Conservation (phyloP, 2,113 vertebrate genomes). For the Pomatorhinus ruficollis region DNA sequence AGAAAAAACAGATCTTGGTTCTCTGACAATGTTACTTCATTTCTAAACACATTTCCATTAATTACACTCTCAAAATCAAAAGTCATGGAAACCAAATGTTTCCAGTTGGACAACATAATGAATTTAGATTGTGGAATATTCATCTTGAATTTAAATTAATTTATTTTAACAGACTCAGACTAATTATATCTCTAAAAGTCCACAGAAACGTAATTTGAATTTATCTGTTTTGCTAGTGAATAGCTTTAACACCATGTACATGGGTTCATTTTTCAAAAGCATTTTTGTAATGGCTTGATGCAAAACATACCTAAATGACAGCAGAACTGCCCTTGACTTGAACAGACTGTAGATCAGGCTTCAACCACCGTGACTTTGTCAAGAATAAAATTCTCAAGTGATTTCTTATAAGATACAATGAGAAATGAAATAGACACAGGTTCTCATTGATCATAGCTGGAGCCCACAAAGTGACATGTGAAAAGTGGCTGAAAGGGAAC, state of each 20-base stretch:
- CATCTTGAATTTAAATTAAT: background rate
- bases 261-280: background rate
- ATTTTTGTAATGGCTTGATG: background rate
- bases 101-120: background rate
- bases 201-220: background rate
- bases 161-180: background rate
- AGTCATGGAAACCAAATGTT: background rate
- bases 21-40: background rate
- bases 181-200: background rate
- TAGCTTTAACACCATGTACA: background rate
- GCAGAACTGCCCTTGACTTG: background rate
- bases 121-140: background rate
- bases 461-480: constrained; percentile 42
- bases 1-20: background rate
- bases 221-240: background rate
- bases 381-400: constrained; percentile 14
- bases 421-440: background rate
- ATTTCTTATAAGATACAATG: background rate
- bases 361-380: background rate
- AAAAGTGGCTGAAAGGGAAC: constrained; percentile 19
- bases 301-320: background rate
- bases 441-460: constrained; percentile 16
- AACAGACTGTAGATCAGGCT: background rate
- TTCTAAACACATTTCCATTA: background rate
- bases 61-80: background rate